These are phyloP conservation scores for Rhynchophorus ferrugineus DNA, from an alignment of 1,140 invertebrate species.

Conservation along the genomic window DNA sequence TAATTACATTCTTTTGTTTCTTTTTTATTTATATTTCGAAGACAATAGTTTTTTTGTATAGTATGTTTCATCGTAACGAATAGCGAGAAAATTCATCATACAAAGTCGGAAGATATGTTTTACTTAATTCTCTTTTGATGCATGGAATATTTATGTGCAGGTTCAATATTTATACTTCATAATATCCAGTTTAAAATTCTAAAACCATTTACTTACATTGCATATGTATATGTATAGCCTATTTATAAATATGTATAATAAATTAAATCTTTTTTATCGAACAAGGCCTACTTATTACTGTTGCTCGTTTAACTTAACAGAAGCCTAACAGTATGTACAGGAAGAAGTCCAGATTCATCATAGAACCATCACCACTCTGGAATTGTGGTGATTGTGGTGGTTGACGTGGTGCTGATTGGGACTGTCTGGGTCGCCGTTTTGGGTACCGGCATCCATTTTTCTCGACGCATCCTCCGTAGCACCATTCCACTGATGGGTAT, in stretches of 20 bases:
- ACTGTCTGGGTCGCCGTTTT: constrained; percentile 33
- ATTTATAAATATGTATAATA: neutral
- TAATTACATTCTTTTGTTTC: too few species aligned
- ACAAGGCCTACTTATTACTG: neutral
- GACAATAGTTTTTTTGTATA: too few species aligned
- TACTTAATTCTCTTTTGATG: constrained; percentile 6
- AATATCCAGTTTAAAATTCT: neutral
- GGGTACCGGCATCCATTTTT: constrained; percentile 29
- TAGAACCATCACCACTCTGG: constrained; percentile 41
- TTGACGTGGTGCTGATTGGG: constrained; percentile 37
- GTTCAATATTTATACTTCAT: constrained; percentile 2
- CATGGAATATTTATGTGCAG: constrained; percentile 25
- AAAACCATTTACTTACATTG: neutral
- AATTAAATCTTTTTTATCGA: neutral
- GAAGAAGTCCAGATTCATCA: constrained; percentile 37
- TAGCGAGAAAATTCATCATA: constrained; percentile 22
- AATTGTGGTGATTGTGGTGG: constrained; percentile 40
- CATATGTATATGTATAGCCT: neutral
- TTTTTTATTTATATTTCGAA: constrained; percentile 13
- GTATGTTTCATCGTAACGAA: too few species aligned
- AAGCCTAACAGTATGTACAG: constrained; percentile 28
- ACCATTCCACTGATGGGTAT: constrained; percentile 38
- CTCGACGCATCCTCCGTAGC: constrained; percentile 24
- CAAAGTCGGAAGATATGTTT: constrained; percentile 37
- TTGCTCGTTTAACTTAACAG: neutral